Conservation (phyloP, 2,797 vertebrate species). For the Artibeus jamaicensis region DNA sequence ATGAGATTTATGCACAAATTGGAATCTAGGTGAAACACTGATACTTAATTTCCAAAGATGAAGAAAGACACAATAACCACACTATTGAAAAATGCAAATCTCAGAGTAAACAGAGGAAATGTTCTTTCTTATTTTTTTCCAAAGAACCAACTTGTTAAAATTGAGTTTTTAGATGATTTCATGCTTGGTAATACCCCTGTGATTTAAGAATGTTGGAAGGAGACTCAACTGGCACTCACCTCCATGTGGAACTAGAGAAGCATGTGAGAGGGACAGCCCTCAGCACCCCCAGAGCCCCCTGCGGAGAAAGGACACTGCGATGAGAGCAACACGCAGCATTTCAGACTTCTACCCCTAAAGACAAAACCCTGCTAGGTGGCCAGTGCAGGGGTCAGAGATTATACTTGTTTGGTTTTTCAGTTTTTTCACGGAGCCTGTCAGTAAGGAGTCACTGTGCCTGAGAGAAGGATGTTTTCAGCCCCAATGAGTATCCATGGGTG, state of each 20-base stretch:
- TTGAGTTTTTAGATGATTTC: slow-evolving; percentile 59
- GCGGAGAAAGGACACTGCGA: background rate
- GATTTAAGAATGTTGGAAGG: slow-evolving; percentile 56
- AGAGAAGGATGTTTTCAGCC: background rate
- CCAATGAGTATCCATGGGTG: background rate
- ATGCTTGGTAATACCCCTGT: slow-evolving; percentile 55
- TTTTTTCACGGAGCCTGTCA: background rate
- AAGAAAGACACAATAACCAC: slow-evolving; percentile 71
- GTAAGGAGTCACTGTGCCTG: background rate
- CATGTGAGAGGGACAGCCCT: background rate
- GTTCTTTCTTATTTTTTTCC: slow-evolving; percentile 57
- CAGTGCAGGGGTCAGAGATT: background rate
- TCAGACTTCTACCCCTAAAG: background rate
- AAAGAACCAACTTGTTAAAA: slow-evolving; percentile 46
- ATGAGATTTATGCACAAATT: slow-evolving; percentile 81
- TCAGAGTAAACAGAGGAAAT: slow-evolving; percentile 37
- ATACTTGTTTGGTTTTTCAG: slow-evolving; percentile 40
- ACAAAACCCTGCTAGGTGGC: background rate
- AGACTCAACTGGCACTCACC: slow-evolving; percentile 54
- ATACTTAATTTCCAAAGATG: slow-evolving; percentile 76
- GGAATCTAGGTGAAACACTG: slow-evolving; percentile 77
- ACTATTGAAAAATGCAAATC: slow-evolving; percentile 10
- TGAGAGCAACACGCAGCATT: background rate
- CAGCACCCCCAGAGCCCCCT: background rate
- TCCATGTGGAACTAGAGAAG: background rate